phyloP scores from a whole-genome alignment of 2,113 vertebrate genomes.

The Calidris pygmaea region DNA sequence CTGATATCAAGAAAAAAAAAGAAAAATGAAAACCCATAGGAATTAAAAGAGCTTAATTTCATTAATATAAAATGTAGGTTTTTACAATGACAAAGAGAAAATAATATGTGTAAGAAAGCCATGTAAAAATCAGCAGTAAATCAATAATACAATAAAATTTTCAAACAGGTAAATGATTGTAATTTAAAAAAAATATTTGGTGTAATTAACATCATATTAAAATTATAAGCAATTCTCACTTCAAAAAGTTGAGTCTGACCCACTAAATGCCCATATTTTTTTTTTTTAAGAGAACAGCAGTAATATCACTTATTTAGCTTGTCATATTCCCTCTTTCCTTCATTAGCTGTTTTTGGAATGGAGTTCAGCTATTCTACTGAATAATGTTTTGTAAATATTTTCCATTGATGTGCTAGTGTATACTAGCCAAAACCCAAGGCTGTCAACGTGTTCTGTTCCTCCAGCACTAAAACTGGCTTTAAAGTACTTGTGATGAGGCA shows the following conservation, averaged over 20 bases:
- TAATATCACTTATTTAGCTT: not conserved
- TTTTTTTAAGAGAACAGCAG: not conserved
- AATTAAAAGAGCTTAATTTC: not conserved
- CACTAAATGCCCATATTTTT: not conserved
- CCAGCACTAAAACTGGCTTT: not conserved
- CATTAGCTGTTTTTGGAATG: not conserved
- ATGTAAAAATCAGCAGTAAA: not conserved
- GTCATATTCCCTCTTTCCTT: not conserved
- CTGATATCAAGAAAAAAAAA: not conserved
- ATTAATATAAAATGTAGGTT: not conserved
- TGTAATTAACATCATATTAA: not conserved
- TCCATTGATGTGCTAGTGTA: not conserved
- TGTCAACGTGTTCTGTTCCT: not conserved
- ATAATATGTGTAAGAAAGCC: not conserved
- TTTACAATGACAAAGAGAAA: not conserved
- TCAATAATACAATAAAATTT: not conserved
- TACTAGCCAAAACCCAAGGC: not conserved
- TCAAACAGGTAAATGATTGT: not conserved
- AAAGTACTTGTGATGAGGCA: not conserved
- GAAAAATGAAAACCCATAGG: not conserved
- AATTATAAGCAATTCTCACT: not conserved
- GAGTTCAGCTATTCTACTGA: not conserved
- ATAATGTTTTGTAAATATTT: not conserved
- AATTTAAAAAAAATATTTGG: not conserved
- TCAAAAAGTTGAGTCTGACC: not conserved